Conservation (phyloP, 2,113 vertebrate species). For the Tichodroma muraria region DNA sequence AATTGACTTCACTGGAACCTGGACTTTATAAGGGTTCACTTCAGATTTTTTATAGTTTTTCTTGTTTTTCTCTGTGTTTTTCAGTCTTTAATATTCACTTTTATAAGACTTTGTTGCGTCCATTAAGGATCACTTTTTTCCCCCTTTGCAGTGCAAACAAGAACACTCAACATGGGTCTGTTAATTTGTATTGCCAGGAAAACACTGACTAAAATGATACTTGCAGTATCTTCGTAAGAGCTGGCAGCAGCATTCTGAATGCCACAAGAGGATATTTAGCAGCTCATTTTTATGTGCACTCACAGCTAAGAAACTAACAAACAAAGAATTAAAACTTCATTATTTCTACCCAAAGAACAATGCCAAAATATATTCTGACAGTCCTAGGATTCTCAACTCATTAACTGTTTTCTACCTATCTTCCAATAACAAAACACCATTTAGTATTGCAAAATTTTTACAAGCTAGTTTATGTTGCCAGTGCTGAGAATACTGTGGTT, state of each 20-base stretch:
- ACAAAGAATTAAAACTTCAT: neutral
- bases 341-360: neutral
- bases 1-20: neutral
- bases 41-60: neutral
- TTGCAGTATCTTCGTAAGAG: neutral
- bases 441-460: neutral
- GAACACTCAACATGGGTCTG: neutral
- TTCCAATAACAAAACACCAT: neutral
- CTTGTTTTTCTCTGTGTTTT: neutral
- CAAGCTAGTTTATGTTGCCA: neutral
- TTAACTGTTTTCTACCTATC: neutral
- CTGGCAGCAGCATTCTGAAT: neutral
- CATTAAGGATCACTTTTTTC: neutral
- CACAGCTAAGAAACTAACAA: neutral
- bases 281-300: neutral
- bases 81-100: neutral
- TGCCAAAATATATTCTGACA: neutral
- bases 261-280: neutral
- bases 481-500: neutral
- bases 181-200: neutral
- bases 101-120: neutral
- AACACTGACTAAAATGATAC: neutral
- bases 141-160: neutral
- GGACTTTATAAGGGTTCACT: neutral
- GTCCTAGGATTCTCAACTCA: neutral